These are phyloP conservation scores for Leptopilina clavipes DNA, from an alignment of 1,140 invertebrate genomes.

Conservation along the genomic window DNA sequence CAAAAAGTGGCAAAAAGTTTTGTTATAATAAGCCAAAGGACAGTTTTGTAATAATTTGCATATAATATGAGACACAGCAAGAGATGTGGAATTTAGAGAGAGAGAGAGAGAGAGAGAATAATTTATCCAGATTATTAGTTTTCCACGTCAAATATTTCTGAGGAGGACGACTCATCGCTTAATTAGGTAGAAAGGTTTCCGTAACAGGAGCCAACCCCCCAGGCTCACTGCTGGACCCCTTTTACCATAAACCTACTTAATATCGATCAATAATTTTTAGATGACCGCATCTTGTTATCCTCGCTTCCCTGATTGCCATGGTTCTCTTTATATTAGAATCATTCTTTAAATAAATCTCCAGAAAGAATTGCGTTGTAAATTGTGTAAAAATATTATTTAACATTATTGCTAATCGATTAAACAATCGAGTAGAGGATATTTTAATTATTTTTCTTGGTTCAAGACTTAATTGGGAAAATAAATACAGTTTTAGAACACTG, in stretches of 20 bases:
- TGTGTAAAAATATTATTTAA: neutral
- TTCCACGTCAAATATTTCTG: conserved; percentile 34
- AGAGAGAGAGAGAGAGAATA: conserved; percentile 23
- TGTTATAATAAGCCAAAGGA: conserved; percentile 2
- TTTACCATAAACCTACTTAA: conserved; percentile 17
- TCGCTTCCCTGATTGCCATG: neutral
- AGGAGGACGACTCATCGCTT: conserved; percentile 43
- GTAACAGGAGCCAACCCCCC: conserved; percentile 32
- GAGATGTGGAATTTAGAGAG: neutral
- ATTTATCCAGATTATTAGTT: conserved; percentile 52
- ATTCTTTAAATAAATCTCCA: neutral
- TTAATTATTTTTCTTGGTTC: too few species aligned
- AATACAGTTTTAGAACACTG: too few species aligned
- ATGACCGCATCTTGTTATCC: conserved; percentile 26
- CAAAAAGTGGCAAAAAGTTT: neutral
- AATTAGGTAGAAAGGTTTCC: conserved; percentile 47
- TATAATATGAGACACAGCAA: neutral
- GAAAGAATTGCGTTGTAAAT: neutral
- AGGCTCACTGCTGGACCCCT: conserved; percentile 13
- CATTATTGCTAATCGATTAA: too few species aligned
- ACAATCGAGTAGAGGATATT: too few species aligned
- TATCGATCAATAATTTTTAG: conserved; percentile 17
- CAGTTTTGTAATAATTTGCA: too few species aligned
- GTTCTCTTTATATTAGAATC: neutral
- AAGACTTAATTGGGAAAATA: too few species aligned